Conservation (phyloP, 2,888 invertebrate species). For the Zhengitettix transpicula region DNA sequence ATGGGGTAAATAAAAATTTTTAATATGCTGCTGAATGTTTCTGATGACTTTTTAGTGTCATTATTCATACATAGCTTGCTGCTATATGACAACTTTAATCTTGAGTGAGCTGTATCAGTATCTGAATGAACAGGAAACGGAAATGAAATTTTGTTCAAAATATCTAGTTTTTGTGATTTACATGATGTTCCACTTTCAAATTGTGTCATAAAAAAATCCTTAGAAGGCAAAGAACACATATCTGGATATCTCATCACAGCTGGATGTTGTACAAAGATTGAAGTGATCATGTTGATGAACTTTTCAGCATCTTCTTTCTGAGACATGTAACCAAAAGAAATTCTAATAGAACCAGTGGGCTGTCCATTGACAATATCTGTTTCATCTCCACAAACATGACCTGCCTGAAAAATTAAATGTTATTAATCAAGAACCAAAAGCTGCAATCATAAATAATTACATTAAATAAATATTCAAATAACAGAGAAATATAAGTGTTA, state of each 20-base stretch:
- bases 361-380: conserved; percentile 66
- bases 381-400: conserved; percentile 84
- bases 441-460: background rate
- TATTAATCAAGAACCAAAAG: no score
- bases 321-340: conserved; percentile 88
- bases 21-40: no score
- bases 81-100: no score
- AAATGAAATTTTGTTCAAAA: no score
- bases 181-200: background rate
- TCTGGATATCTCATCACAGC: conserved; percentile 22
- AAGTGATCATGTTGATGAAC: conserved; percentile 53
- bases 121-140: no score
- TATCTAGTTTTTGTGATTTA: background rate
- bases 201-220: conserved; percentile 2
- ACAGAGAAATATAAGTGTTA: background rate
- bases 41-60: no score
- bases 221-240: conserved; percentile 16
- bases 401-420: conserved; percentile 33
- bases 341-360: conserved; percentile 83
- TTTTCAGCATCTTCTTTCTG: conserved; percentile 50
- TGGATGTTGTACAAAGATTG: conserved; percentile 50
- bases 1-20: conserved; percentile 46
- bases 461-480: background rate
- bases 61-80: no score
- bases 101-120: no score